A percentile compares a stretch with the other conserved stretches of the same genome.
Conservation (phyloP, 2,113 vertebrate genomes). For the Lonchura striata region DNA sequence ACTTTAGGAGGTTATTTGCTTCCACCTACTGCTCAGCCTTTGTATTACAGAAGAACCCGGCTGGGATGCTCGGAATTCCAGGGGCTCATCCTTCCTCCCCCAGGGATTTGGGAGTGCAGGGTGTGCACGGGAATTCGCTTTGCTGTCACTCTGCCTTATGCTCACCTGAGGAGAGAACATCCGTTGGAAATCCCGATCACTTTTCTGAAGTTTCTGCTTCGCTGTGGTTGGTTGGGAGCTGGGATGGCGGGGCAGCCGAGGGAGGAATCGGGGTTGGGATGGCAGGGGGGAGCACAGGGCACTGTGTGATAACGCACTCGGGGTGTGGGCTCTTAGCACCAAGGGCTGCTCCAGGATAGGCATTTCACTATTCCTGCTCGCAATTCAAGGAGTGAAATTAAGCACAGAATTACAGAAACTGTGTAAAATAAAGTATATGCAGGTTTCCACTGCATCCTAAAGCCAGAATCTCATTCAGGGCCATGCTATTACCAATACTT, state of each 20-base stretch:
- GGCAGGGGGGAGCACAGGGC: background rate
- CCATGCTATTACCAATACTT: background rate
- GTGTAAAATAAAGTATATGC: background rate
- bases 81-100: background rate
- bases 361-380: background rate
- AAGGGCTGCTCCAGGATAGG: rapidly evolving
- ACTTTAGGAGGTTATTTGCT: slow-evolving; percentile 67
- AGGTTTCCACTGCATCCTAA: background rate
- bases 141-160: rapidly evolving
- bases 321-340: background rate
- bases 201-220: background rate
- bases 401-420: background rate
- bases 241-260: rapidly evolving
- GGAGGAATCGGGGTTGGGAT: rapidly evolving
- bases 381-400: background rate
- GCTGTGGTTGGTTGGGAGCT: rapidly evolving
- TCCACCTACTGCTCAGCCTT: slow-evolving; percentile 57
- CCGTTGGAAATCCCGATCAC: background rate
- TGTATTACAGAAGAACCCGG: slow-evolving; percentile 3
- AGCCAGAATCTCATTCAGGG: background rate
- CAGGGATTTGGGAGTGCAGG: rapidly evolving
- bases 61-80: rapidly evolving
- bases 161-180: rapidly evolving
- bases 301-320: too few relatives aligned
- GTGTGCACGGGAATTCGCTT: rapidly evolving